A percentile compares a stretch with the other conserved stretches of the same genome.
These are phyloP conservation scores for Elachura formosa DNA, from an alignment of 2,113 vertebrate genomes.

Conservation along the genomic window DNA sequence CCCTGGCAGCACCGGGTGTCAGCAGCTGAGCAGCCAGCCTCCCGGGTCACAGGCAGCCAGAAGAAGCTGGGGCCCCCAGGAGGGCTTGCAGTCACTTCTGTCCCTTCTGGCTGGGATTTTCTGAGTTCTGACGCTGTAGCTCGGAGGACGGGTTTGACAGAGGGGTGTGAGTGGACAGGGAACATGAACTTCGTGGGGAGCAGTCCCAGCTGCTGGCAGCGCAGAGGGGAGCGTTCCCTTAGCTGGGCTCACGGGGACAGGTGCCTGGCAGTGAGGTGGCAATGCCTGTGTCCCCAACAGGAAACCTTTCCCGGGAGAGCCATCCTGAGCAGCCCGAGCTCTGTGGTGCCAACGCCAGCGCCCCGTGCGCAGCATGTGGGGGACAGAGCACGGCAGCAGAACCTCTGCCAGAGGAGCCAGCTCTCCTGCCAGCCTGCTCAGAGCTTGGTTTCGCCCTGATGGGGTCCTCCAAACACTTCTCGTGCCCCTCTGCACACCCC, in stretches of 20 bases:
- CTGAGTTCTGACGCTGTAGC: background rate
- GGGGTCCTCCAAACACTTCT: background rate
- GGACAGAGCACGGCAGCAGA: rapidly evolving
- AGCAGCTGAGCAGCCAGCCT: background rate
- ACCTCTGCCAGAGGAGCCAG: background rate
- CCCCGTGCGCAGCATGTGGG: background rate
- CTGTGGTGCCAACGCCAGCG: background rate
- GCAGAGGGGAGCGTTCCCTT: background rate
- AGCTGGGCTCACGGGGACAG: background rate
- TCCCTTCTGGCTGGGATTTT: background rate
- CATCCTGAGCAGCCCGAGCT: too few species aligned
- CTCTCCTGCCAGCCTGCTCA: background rate
- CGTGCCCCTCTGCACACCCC: background rate
- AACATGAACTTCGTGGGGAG: background rate
- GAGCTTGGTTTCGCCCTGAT: background rate
- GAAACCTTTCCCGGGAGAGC: background rate
- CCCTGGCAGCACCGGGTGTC: background rate
- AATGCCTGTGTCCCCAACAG: background rate
- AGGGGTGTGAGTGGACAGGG: background rate
- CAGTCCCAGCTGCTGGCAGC: background rate
- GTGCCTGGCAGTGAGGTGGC: background rate
- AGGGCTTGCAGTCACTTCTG: background rate
- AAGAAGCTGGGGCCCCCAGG: background rate
- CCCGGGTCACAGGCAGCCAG: background rate
- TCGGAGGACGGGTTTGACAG: background rate